These are phyloP conservation scores for Oenanthe oenanthe DNA, from an alignment of 2,113 vertebrate genomes.

Conservation along the genomic window DNA sequence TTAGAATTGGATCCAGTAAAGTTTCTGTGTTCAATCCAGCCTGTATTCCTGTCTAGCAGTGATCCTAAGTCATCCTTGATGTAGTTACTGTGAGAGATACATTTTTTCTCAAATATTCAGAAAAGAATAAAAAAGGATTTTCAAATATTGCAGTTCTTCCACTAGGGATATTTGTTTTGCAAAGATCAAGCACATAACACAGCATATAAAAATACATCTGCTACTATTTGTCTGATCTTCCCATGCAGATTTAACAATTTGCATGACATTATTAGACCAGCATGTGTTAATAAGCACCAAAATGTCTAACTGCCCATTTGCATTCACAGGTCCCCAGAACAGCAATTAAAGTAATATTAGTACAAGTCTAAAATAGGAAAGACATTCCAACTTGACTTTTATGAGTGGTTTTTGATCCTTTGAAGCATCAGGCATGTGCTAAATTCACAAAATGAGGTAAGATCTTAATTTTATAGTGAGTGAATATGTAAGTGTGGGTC, in stretches of 20 bases:
- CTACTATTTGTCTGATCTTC: neutral
- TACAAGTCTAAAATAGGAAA: neutral
- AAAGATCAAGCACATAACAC: neutral
- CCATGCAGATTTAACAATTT: neutral
- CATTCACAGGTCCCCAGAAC: neutral
- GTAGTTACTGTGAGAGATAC: neutral
- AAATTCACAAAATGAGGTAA: neutral
- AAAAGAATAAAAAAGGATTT: neutral
- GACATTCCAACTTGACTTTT: neutral
- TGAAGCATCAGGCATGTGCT: neutral
- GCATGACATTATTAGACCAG: conserved; percentile 3
- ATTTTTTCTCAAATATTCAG: neutral
- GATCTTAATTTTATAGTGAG: neutral
- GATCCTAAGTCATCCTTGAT: neutral
- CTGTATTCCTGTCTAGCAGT: neutral
- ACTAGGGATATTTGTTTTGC: neutral
- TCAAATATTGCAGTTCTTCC: neutral
- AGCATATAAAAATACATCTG: conserved; percentile 20
- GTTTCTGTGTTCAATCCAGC: neutral
- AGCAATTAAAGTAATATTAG: neutral
- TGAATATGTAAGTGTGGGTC: neutral
- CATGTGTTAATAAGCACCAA: neutral
- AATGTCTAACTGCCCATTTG: conserved; percentile 17
- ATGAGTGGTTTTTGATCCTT: neutral
- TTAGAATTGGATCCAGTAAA: neutral